These are phyloP conservation scores for Hydroisotoma schaefferi DNA, from an alignment of 2,888 invertebrate species.

Conservation along the genomic window DNA sequence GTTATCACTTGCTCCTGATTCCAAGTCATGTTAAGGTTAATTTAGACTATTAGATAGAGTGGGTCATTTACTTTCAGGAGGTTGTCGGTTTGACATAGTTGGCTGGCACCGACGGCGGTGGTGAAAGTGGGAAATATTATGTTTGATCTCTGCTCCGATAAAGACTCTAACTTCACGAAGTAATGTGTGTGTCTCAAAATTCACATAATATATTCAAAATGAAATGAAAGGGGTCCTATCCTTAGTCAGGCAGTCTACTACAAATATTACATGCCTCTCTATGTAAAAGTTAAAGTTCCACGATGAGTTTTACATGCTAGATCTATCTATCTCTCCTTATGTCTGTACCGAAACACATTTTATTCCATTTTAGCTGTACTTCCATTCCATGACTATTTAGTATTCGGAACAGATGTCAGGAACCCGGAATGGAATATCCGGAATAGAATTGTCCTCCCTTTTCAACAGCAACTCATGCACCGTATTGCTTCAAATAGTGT, in stretches of 20 bases:
- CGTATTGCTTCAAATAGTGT: no score
- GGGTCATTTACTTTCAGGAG: slow-evolving; percentile 25
- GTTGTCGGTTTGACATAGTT: slow-evolving; percentile 11
- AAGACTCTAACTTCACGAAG: slow-evolving; percentile 1
- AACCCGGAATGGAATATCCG: not conserved
- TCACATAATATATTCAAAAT: no score
- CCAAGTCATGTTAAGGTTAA: slow-evolving; percentile 35
- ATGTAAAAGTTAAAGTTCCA: no score
- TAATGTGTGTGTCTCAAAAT: no score
- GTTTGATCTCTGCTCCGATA: slow-evolving; percentile 24
- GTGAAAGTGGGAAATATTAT: slow-evolving; percentile 30
- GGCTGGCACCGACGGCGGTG: slow-evolving; percentile 12
- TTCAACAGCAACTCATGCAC: no score
- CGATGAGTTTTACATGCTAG: no score
- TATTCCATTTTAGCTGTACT: slow-evolving; percentile 17
- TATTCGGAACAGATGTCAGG: slow-evolving; percentile 29
- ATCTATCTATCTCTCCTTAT: no score
- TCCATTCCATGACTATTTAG: slow-evolving; percentile 21
- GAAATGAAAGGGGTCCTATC: no score
- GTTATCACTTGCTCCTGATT: slow-evolving; percentile 27
- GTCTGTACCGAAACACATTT: no score
- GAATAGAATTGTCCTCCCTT: slow-evolving; percentile 4
- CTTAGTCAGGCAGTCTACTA: no score
- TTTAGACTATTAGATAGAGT: slow-evolving; percentile 37
- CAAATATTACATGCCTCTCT: not conserved